Evolutionary conservation across 2,113 vertebrate species (phyloP).

Genomic region (Caloenas nicobarica): DNA sequence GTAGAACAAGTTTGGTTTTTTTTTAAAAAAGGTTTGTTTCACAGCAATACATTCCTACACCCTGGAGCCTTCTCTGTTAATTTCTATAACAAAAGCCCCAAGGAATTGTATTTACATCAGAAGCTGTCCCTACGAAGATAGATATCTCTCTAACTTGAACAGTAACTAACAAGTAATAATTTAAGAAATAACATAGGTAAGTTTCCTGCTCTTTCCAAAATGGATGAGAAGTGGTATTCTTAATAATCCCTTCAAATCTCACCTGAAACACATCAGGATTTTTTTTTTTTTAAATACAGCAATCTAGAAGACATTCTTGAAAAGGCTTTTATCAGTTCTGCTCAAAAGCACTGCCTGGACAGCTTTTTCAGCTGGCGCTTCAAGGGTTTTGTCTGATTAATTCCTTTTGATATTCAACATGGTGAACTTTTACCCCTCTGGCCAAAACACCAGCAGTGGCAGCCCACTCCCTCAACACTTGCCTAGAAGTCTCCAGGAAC

Average conservation of each 20-base stretch:
- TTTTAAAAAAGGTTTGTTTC: no score
- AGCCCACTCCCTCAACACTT: neutral
- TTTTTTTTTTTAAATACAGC: neutral
- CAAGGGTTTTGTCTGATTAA: neutral
- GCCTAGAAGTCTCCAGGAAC: constrained; percentile 27
- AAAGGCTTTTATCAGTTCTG: neutral
- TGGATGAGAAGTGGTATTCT: neutral
- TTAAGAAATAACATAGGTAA: neutral
- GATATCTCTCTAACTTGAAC: neutral
- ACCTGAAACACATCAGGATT: neutral
- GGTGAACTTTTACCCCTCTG: constrained; percentile 27
- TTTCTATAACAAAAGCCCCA: neutral
- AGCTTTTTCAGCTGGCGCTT: neutral
- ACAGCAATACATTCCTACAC: neutral
- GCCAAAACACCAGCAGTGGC: neutral
- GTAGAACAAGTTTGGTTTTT: no score
- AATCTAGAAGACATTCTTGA: neutral
- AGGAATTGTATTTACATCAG: neutral
- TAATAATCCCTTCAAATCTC: neutral
- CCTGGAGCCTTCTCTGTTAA: neutral
- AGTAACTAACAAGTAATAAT: neutral
- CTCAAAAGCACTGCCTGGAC: neutral
- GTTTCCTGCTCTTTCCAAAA: neutral
- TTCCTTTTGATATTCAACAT: constrained; percentile 10
- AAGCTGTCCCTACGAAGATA: neutral